Evolutionary conservation across 2,113 vertebrate genomes (phyloP), one percentile per base, ranked within the genome.

Genomic region (Pycnonotus jocosus): DNA sequence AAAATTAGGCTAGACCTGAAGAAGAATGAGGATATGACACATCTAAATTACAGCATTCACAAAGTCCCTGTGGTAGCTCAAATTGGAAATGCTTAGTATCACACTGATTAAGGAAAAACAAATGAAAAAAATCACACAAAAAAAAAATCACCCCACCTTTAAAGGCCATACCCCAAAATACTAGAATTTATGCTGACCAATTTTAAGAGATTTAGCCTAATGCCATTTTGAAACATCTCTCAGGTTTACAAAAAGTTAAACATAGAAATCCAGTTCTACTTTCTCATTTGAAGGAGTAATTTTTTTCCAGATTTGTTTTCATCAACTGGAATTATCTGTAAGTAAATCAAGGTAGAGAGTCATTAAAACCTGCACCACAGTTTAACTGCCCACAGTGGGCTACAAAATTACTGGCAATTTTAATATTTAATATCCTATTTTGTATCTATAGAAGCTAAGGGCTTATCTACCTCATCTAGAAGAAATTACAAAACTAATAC

Each of bases 321-420:
- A 31, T 27, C 35, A 65, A 30, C 35, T 30, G 71, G 14, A 37
- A 64, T 79, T 74, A 95, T 42, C 35, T 71, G 35, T 72, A 91
- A 93, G 27, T 73, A 94, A 83, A 92, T 50, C 89, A 86, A 86
- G 33, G n/a, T 47, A 77, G 58, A 71, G 22, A 92, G 47, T 86
- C 79, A 92, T 80, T 62, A 94, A 94, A 92, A 74, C 17, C 13
- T 62, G 11, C n/a, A 62, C 28, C 33, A 68, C 21, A 31, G 24
- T 80, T 69, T 86, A 90, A 92, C 87, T 93, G 80, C 56, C 58
- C 86, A 48, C 69, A 51, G 18, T 50, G 58, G 35, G 35, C 27
- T 47, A 86, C 35, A 81, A 92, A 94, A 88, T 73, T 81, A 65
- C 30, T 62, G 54, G 24, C 35, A 86, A 56, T n/a, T 90, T 93